Evolutionary conservation across 1,140 invertebrate genomes (phyloP).

Genomic region (Trachymyrmex cornetzi): DNA sequence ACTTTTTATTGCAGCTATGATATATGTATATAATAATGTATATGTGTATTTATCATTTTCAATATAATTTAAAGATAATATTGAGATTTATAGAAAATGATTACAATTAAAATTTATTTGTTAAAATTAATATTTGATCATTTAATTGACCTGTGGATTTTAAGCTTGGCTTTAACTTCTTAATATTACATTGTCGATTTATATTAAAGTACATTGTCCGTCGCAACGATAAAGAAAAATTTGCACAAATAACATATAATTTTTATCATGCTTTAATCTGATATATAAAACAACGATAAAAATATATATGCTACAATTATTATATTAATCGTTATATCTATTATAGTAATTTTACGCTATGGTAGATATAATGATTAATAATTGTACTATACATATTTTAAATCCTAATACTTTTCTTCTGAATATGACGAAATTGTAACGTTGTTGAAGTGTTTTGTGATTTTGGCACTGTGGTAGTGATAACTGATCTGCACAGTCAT

Average conservation of each 20-base stretch:
- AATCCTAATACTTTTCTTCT: neutral
- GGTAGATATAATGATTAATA: neutral
- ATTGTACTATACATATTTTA: neutral
- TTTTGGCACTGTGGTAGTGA: neutral
- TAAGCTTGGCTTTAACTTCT: neutral
- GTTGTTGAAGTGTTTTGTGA: neutral
- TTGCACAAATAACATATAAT: neutral
- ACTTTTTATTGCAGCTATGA: neutral
- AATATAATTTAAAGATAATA: slow-evolving; percentile 17
- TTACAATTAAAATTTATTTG: neutral
- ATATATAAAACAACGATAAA: neutral
- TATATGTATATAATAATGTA: neutral
- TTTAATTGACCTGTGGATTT: neutral
- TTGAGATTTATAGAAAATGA: neutral
- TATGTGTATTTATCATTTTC: neutral
- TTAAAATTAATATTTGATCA: slow-evolving; percentile 1
- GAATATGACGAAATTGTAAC: too few relatives aligned
- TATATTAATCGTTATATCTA: too few relatives aligned
- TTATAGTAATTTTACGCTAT: too few relatives aligned
- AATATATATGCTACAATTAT: too few relatives aligned
- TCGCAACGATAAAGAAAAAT: neutral
- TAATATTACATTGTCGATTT: neutral
- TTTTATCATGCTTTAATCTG: neutral
- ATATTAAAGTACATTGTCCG: neutral
- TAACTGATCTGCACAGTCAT: neutral